A percentile compares a stretch with the other conserved stretches of the same genome.
These are phyloP conservation scores for Nicator chloris DNA, from an alignment of 2,113 vertebrate species.

Conservation along the genomic window DNA sequence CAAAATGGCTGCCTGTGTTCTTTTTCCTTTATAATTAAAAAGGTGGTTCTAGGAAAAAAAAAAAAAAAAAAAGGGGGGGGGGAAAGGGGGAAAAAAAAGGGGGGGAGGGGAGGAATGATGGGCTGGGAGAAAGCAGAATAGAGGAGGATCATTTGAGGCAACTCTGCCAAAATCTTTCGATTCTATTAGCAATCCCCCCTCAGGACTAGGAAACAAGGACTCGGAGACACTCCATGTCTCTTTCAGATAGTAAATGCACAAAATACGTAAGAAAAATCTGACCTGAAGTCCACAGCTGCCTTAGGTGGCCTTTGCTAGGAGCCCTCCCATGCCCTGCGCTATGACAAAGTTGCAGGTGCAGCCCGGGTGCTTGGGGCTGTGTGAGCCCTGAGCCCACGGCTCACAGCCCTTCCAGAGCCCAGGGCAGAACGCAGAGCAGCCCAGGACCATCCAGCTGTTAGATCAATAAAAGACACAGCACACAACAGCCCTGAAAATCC, in stretches of 20 bases:
- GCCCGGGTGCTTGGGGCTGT: not conserved
- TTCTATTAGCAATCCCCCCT: not conserved
- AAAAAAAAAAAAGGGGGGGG: too few species aligned
- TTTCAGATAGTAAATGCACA: not conserved
- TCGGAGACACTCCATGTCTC: not conserved
- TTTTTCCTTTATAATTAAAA: not conserved
- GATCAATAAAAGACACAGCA: not conserved
- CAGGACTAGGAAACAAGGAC: not conserved
- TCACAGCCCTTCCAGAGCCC: not conserved
- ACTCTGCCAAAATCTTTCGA: slow-evolving; percentile 14
- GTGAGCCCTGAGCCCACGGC: not conserved
- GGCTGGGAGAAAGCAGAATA: not conserved
- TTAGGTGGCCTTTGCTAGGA: not conserved
- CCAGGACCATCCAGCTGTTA: not conserved
- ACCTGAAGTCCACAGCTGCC: not conserved
- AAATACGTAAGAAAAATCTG: not conserved
- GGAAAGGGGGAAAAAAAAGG: too few species aligned
- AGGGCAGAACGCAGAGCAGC: not conserved
- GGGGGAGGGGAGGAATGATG: not conserved
- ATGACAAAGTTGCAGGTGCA: not conserved
- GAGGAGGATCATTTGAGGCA: not conserved
- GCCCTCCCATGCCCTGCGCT: too few species aligned
- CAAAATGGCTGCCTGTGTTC: not conserved
- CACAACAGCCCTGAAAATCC: not conserved
- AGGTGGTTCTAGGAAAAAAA: accelerated